phyloP scores from a whole-genome alignment of 2,113 vertebrate species.

The Cyphomyrus plagiostoma region DNA sequence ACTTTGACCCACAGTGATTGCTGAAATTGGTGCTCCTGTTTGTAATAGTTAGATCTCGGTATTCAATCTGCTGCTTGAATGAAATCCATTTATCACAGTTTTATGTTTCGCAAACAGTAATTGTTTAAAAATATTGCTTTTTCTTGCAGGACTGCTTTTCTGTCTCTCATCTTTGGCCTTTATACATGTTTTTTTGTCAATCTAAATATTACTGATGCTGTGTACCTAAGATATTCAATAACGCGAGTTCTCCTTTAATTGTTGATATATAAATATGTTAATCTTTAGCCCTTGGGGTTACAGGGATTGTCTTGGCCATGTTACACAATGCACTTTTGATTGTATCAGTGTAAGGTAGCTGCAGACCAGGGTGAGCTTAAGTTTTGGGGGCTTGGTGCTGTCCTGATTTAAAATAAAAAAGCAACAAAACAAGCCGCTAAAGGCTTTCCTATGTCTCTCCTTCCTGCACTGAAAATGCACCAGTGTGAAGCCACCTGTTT shows the following conservation, averaged over 20 bases:
- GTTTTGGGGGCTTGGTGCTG: not conserved
- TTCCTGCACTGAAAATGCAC: not conserved
- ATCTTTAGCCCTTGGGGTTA: not conserved
- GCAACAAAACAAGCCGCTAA: not conserved
- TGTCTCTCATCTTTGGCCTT: not conserved
- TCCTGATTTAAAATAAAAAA: not conserved
- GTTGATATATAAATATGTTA: not conserved
- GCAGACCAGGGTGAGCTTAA: not conserved
- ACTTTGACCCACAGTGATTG: constrained; percentile 1
- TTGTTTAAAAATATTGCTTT: not conserved
- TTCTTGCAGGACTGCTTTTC: not conserved
- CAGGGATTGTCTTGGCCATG: not conserved
- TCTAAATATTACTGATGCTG: not conserved
- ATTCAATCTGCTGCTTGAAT: not conserved
- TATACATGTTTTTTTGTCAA: not conserved
- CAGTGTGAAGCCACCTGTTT: not conserved
- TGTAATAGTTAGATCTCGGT: not conserved
- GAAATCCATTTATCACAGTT: not conserved
- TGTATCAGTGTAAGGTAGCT: not conserved
- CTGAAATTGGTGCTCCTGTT: not conserved
- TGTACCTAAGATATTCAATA: not conserved
- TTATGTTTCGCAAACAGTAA: not conserved
- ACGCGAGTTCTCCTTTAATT: not conserved
- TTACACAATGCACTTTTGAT: not conserved
- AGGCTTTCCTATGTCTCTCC: not conserved